These are phyloP conservation scores for Pimephales promelas DNA, from an alignment of 2,113 vertebrate species.

Conservation along the genomic window DNA sequence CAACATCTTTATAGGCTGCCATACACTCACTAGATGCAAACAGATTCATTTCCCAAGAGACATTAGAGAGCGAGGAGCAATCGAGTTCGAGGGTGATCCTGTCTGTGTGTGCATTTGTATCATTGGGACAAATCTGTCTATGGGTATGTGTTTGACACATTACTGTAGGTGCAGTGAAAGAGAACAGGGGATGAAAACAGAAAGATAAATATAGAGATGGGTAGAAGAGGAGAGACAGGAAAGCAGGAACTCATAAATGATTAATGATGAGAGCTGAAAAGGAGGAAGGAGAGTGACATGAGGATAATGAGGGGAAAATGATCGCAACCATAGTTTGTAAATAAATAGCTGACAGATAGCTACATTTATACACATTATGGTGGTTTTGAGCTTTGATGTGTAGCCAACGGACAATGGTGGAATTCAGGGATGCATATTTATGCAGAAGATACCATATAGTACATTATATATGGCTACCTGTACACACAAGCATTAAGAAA, in stretches of 20 bases:
- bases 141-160: slow-evolving; percentile 26
- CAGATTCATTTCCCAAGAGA: slow-evolving; percentile 12
- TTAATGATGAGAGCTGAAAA: slow-evolving; percentile 66
- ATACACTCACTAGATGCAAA: slow-evolving; percentile 5
- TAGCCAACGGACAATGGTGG: background rate
- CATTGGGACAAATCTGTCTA: background rate
- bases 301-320: slow-evolving; percentile 52
- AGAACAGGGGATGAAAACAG: slow-evolving; percentile 54
- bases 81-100: background rate
- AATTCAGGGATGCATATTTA: background rate
- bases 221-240: slow-evolving; percentile 33
- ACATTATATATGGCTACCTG: background rate
- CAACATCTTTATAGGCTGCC: background rate
- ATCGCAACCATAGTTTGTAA: slow-evolving; percentile 58
- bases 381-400: background rate
- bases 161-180: slow-evolving; percentile 30
- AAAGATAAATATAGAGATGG: slow-evolving; percentile 53
- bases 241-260: slow-evolving; percentile 64
- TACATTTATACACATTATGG: background rate
- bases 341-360: slow-evolving; percentile 55
- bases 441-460: background rate
- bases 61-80: background rate
- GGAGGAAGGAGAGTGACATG: slow-evolving; percentile 60
- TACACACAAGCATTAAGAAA: background rate
- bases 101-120: background rate